These are phyloP conservation scores for Cosmia pyralina DNA, from an alignment of 2,888 invertebrate genomes.

Conservation along the genomic window DNA sequence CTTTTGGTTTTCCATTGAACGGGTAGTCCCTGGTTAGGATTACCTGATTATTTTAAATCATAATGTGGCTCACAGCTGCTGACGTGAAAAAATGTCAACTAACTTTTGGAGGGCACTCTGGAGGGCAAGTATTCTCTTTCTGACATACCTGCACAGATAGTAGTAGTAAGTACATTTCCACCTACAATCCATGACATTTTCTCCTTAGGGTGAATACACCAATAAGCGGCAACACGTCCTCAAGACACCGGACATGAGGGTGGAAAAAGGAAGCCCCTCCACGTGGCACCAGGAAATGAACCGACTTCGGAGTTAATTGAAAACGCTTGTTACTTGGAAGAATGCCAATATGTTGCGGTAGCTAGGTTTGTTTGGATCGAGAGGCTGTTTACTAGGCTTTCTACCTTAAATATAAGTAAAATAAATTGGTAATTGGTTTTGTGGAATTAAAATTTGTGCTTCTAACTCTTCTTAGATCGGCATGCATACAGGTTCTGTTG, in stretches of 20 bases:
- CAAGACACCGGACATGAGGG: slow-evolving; percentile 60
- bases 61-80: too few relatives aligned
- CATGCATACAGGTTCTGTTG: background rate
- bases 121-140: too few relatives aligned
- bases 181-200: slow-evolving; percentile 9
- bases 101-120: too few relatives aligned
- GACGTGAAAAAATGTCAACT: too few relatives aligned
- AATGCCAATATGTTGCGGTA: slow-evolving; percentile 47
- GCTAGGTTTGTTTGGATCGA: slow-evolving; percentile 11
- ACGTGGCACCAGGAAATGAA: slow-evolving; percentile 63
- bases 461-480: background rate
- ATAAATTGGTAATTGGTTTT: slow-evolving; percentile 1
- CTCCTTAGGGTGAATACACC: slow-evolving; percentile 25
- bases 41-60: too few relatives aligned
- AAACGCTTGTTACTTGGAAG: slow-evolving; percentile 59
- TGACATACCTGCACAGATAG: too few relatives aligned
- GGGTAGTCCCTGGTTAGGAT: too few relatives aligned
- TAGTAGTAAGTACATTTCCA: too few relatives aligned
- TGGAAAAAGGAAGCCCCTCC: slow-evolving; percentile 59
- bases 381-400: slow-evolving; percentile 11
- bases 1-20: too few relatives aligned
- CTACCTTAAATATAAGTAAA: background rate
- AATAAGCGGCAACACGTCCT: slow-evolving; percentile 46
- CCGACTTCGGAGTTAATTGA: slow-evolving; percentile 63
- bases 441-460: background rate